These are phyloP conservation scores for Podocnemis expansa DNA, from an alignment of 2,113 vertebrate genomes.

Conservation along the genomic window DNA sequence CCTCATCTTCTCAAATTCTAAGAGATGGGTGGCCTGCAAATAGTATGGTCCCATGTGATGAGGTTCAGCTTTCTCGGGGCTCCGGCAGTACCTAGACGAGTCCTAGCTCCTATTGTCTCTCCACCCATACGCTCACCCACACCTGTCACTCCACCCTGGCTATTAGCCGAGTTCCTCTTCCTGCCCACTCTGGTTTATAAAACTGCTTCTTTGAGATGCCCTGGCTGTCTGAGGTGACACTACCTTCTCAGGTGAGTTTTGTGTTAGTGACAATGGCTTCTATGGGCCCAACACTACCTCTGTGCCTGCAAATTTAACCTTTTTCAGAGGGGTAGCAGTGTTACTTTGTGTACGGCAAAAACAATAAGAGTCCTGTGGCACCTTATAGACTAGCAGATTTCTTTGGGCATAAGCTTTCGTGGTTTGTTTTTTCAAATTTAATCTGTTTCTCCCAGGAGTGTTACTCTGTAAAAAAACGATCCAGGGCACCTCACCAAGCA, in stretches of 20 bases:
- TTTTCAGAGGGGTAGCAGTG: too few relatives aligned
- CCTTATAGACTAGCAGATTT: too few relatives aligned
- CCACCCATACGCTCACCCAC: neutral
- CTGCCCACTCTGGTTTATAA: neutral
- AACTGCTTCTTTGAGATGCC: neutral
- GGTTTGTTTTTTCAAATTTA: too few relatives aligned
- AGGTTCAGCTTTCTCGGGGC: neutral
- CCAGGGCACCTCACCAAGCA: too few relatives aligned
- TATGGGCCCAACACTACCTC: neutral
- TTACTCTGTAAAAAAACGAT: too few relatives aligned
- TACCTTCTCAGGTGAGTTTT: neutral
- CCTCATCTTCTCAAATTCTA: too few relatives aligned
- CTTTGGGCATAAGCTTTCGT: too few relatives aligned
- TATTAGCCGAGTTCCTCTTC: neutral
- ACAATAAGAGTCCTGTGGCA: too few relatives aligned
- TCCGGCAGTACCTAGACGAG: neutral
- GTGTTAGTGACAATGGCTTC: neutral
- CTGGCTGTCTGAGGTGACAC: neutral
- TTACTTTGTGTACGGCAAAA: too few relatives aligned
- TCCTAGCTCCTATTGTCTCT: neutral
- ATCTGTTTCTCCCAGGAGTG: too few relatives aligned
- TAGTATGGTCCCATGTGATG: too few relatives aligned
- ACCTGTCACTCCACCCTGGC: neutral
- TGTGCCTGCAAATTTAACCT: neutral
- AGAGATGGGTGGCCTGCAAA: neutral